Conservation (phyloP, 2,888 invertebrate species). For the Congeria kusceri region DNA sequence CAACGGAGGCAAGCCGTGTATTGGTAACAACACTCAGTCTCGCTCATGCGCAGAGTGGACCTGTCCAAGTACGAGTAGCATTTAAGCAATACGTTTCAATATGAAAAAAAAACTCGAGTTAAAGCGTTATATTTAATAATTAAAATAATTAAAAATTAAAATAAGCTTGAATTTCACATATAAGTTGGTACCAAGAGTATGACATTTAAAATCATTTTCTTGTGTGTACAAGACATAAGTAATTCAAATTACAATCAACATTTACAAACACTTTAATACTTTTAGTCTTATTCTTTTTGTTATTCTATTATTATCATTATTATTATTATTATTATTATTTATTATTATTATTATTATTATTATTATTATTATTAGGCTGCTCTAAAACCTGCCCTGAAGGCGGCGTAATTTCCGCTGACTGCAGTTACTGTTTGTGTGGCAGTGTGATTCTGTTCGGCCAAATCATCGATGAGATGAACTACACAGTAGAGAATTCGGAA, state of each 20-base stretch:
- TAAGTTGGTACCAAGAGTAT: neutral
- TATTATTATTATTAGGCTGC: neutral
- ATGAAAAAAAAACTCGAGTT: too few relatives aligned
- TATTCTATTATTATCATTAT: too few relatives aligned
- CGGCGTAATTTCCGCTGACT: neutral
- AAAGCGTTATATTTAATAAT: too few relatives aligned
- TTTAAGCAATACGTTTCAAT: neutral
- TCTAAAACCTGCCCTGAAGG: neutral
- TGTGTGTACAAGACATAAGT: too few relatives aligned
- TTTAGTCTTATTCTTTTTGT: too few relatives aligned
- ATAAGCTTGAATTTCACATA: neutral
- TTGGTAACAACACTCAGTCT: constrained; percentile 6
- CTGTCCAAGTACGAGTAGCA: constrained; percentile 21
- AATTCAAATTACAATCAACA: too few relatives aligned
- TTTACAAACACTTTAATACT: too few relatives aligned
- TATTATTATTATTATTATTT: neutral
- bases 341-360: neutral
- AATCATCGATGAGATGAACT: neutral
- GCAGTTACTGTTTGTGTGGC: neutral
- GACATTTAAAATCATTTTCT: too few relatives aligned
- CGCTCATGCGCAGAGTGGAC: constrained; percentile 11
- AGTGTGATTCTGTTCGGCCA: neutral
- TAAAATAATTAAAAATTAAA: too few relatives aligned
- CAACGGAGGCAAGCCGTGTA: constrained; percentile 17
- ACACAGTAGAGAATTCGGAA: neutral